phyloP scores from a whole-genome alignment of 2,797 vertebrate genomes.

The Naso thynnoides region DNA sequence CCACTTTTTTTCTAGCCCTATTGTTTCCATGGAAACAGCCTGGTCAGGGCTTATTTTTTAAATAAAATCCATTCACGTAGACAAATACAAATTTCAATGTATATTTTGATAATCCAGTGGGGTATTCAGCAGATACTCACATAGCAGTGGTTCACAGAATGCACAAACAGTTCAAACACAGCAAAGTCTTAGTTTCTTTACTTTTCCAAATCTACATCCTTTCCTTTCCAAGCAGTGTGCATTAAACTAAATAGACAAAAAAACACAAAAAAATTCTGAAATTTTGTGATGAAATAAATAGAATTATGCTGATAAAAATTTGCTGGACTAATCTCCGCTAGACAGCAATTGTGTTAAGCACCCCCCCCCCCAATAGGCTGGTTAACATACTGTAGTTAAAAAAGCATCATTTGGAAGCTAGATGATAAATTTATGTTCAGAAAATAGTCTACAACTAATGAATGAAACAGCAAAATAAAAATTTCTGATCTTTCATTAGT shows the following conservation, averaged over 20 bases:
- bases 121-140: not conserved
- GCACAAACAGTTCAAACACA: conserved; percentile 1
- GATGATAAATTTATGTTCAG: not conserved
- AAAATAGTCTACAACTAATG: not conserved
- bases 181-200: not conserved
- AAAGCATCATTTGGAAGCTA: not conserved
- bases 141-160: not conserved
- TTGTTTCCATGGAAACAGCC: conserved; percentile 41
- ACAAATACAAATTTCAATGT: not conserved
- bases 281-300: not conserved
- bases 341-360: not conserved
- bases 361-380: not conserved
- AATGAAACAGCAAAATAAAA: not conserved
- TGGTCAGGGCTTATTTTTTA: not conserved
- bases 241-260: not conserved
- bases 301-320: conserved; percentile 1
- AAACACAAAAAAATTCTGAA: not conserved
- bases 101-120: not conserved
- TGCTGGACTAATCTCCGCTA: not conserved
- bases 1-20: conserved; percentile 12
- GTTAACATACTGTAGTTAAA: not conserved
- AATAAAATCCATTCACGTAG: not conserved
- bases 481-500: not conserved
- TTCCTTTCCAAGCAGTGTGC: not conserved
- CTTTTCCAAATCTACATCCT: not conserved